Base-by-base conservation (phyloP, 2,888 invertebrate species). In the Lepidocyrtoides sp. region DNA sequence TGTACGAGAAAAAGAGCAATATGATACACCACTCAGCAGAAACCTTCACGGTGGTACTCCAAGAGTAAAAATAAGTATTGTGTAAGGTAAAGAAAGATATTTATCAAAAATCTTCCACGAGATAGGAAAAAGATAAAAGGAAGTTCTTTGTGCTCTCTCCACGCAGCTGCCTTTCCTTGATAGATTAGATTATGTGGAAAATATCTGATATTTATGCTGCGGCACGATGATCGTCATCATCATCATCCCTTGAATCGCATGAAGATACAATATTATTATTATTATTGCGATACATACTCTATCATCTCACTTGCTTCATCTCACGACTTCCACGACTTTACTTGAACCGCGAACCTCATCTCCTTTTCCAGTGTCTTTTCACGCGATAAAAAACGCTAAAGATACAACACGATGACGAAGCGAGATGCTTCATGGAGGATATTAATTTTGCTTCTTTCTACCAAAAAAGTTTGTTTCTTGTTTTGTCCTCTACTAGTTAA, bases 111-210 rank as follows among this genome's bases (percentile, higher is more conserved):
- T 17, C 63, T 66, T 32, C 2, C 44, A 2, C 1, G 10, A 72
- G 72, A 72, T 12, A 1, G 26, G 0, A 17, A 8, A 72, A 72
- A 20, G 20, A 72, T 23, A 72, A 72, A 79, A 26, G 54, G 3
- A 48, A 17, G 1, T 26, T 41, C 32, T 41, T 81, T 17, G 10
- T 36, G 20, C n/a, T n/a, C 41, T 36, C 57, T 57, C 57, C 81
- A 87, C 63, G 87, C 87, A 87, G 87, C 87, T 90, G 90, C 90
- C 90, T 90, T 90, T 90, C 77, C 83, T 90, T 91, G 83, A 89
- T 82, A 83, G 89, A 92, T 91, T 85, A 92, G 92, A 92, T 92
- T 91, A 91, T 90, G 92, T 77, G 87, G 91, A 91, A 92, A 92
- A 92, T 91, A 91, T 91, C 81, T 54, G 41, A 88, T 88, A 91